Evolutionary conservation across 1,140 invertebrate species (phyloP).

Genomic region (Zaprionus ghesquierei): DNA sequence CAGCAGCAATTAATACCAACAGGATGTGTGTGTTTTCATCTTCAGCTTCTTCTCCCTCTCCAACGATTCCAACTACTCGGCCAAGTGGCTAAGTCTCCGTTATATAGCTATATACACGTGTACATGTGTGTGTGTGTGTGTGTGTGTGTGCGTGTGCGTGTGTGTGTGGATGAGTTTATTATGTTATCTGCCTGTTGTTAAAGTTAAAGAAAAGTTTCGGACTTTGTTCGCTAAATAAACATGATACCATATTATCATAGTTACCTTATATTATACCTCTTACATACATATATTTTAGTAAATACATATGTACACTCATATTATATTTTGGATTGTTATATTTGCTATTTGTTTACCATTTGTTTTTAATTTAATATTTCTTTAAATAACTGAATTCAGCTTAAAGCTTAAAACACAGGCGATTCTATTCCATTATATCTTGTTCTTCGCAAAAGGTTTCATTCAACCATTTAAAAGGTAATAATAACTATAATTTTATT

Average conservation of each 20-base stretch:
- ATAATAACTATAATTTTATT: no score
- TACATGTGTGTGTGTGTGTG: not conserved
- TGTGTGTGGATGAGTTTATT: constrained; percentile 14
- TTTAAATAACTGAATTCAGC: not conserved
- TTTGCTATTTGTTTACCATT: no score
- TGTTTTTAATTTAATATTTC: not conserved
- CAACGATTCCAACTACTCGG: not conserved
- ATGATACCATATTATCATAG: not conserved
- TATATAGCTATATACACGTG: not conserved
- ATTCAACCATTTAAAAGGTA: no score
- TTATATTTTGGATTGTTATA: no score
- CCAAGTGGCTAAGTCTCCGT: constrained; percentile 17
- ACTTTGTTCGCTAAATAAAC: not conserved
- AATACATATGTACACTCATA: not conserved
- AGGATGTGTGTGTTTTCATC: constrained; percentile 68
- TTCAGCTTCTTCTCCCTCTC: constrained; percentile 7
- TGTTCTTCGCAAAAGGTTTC: no score
- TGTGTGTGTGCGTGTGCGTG: not conserved
- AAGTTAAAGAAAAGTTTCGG: constrained; percentile 4
- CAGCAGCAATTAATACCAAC: constrained; percentile 82
- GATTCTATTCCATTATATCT: no score
- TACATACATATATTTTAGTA: not conserved
- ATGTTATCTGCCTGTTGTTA: constrained; percentile 13
- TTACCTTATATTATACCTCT: not conserved
- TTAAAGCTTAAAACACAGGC: no score